Conservation (phyloP, 2,113 vertebrate species). For the Macaca nemestrina region DNA sequence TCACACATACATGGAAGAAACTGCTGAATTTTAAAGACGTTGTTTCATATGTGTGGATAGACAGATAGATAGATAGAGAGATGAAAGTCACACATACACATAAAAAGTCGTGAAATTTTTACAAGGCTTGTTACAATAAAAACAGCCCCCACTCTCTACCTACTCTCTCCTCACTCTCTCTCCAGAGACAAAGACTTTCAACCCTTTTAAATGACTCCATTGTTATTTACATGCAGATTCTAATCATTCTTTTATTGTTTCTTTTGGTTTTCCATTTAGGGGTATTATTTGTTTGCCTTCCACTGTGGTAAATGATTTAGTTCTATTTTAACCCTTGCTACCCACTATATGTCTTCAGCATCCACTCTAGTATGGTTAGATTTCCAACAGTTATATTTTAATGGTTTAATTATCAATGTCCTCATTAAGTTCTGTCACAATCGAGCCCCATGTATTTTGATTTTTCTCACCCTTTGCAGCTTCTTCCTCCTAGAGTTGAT, state of each 20-base stretch:
- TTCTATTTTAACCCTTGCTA: not conserved
- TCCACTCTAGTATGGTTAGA: not conserved
- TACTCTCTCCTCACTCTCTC: not conserved
- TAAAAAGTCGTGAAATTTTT: not conserved
- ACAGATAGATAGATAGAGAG: too few relatives aligned
- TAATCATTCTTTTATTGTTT: not conserved
- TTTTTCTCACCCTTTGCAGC: not conserved
- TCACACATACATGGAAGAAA: not conserved
- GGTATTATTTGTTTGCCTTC: not conserved
- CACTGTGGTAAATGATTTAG: not conserved
- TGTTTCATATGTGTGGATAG: not conserved
- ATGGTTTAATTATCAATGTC: not conserved
- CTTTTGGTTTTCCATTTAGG: not conserved
- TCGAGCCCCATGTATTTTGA: not conserved
- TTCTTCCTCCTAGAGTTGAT: not conserved
- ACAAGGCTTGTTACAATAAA: not conserved
- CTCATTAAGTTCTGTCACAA: not conserved
- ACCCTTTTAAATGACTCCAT: not conserved
- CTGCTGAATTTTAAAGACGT: not conserved
- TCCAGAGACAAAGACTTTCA: not conserved
- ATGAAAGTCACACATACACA: not conserved
- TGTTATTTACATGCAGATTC: not conserved
- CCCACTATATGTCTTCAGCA: not conserved
- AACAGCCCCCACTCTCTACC: not conserved
- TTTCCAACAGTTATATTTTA: not conserved